phyloP scores from a whole-genome alignment of 2,797 vertebrate species.

The Erethizon dorsatum region DNA sequence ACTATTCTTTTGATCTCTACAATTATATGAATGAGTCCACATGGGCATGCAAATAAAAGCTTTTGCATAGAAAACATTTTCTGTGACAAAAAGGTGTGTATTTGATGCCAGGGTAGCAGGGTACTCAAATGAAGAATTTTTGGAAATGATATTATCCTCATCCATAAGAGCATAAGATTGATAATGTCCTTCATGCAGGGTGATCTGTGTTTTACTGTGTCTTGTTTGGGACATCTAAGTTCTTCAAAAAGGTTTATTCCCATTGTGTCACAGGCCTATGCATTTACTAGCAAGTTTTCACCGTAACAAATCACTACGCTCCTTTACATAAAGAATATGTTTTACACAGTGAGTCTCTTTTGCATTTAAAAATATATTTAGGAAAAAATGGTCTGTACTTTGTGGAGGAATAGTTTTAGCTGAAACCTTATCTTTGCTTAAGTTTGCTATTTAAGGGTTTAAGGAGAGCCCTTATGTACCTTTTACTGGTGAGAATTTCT shows the following conservation, averaged over 20 bases:
- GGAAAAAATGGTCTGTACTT: not conserved
- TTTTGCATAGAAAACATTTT: constrained; percentile 10
- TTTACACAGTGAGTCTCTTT: not conserved
- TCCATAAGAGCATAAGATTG: not conserved
- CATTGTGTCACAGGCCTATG: not conserved
- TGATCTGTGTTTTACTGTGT: not conserved
- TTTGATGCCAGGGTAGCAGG: not conserved
- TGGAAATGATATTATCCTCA: not conserved
- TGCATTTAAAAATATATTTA: not conserved
- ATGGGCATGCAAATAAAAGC: not conserved
- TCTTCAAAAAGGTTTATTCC: not conserved
- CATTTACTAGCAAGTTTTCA: not conserved
- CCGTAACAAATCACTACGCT: not conserved
- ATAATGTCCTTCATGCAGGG: not conserved
- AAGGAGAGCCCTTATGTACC: not conserved
- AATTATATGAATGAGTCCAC: not conserved
- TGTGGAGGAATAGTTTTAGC: not conserved
- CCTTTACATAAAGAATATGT: constrained; percentile 3
- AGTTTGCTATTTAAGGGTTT: not conserved
- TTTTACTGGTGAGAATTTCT: not conserved
- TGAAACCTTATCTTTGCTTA: not conserved
- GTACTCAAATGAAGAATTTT: not conserved
- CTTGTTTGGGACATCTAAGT: not conserved
- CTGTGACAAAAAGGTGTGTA: not conserved
- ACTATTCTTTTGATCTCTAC: not conserved